These are phyloP conservation scores for Sus cebifrons DNA, from an alignment of 2,797 vertebrate species.

Conservation along the genomic window DNA sequence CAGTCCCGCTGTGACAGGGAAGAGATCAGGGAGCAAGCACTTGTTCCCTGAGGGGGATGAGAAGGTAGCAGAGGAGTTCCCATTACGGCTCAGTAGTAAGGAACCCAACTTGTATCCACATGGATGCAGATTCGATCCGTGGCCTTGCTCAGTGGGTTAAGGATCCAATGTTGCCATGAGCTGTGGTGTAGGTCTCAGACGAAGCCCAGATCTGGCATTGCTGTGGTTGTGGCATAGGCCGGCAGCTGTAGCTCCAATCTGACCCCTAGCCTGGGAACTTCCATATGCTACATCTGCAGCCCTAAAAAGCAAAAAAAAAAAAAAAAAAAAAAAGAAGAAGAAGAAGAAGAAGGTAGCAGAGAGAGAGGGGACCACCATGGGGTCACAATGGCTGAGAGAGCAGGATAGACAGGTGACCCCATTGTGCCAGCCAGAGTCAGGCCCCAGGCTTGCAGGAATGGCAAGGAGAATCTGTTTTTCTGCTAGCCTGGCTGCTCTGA, in stretches of 20 bases:
- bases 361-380: background rate
- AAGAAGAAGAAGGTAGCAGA: background rate
- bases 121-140: too few species aligned
- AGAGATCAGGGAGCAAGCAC: background rate
- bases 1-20: background rate
- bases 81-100: too few species aligned
- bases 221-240: too few species aligned
- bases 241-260: too few species aligned
- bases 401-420: background rate
- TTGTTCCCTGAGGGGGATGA: background rate
- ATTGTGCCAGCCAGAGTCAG: background rate
- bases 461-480: conserved; percentile 12
- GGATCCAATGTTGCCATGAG: too few species aligned
- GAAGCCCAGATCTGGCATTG: too few species aligned
- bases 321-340: background rate
- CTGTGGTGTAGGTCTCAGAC: too few species aligned
- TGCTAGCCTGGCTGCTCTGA: background rate
- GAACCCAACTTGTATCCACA: too few species aligned
- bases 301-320: too few species aligned
- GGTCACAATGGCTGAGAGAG: background rate
- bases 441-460: background rate
- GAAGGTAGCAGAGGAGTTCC: background rate
- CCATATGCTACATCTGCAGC: too few species aligned
- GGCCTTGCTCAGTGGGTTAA: too few species aligned
- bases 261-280: too few species aligned